phyloP scores from a whole-genome alignment of 2,888 invertebrate species.

The Drosophila parthenogenetica region DNA sequence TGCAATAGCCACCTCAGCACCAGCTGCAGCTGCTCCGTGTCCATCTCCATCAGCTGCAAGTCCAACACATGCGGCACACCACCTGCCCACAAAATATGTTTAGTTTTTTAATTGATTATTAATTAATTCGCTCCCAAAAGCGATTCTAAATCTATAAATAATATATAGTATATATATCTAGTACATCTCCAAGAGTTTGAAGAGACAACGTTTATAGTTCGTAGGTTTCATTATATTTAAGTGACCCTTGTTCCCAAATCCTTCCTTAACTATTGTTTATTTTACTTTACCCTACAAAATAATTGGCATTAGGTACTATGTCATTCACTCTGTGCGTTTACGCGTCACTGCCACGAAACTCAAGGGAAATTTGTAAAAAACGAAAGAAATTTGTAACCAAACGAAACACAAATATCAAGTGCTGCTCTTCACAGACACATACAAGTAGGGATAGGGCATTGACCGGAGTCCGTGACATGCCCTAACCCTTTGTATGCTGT shows the following conservation, averaged over 20 bases:
- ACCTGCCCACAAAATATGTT: slow-evolving; percentile 69
- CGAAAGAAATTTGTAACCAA: background rate
- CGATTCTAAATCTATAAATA: slow-evolving; percentile 33
- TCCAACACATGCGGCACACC: slow-evolving; percentile 17
- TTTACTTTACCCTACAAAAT: background rate
- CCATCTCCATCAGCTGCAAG: slow-evolving; percentile 17
- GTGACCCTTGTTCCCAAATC: slow-evolving; percentile 7
- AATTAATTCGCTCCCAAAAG: slow-evolving; percentile 32
- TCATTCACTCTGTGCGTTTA: slow-evolving; percentile 32
- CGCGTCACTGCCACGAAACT: slow-evolving; percentile 47
- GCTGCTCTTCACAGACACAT: background rate
- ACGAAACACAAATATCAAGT: background rate
- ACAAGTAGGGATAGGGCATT: slow-evolving; percentile 11
- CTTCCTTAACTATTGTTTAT: background rate
- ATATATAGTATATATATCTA: background rate
- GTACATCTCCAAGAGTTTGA: slow-evolving; percentile 34
- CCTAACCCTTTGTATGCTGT: background rate
- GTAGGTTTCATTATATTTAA: slow-evolving; percentile 54
- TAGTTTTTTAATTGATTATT: slow-evolving; percentile 30
- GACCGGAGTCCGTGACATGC: slow-evolving; percentile 12
- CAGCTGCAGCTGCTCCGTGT: background rate
- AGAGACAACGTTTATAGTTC: slow-evolving; percentile 35
- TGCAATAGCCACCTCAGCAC: slow-evolving; percentile 9
- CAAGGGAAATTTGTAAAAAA: slow-evolving; percentile 22
- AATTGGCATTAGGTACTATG: slow-evolving; percentile 15